These are phyloP conservation scores for Plectropomus leopardus DNA, from an alignment of 2,113 vertebrate genomes.

Conservation along the genomic window DNA sequence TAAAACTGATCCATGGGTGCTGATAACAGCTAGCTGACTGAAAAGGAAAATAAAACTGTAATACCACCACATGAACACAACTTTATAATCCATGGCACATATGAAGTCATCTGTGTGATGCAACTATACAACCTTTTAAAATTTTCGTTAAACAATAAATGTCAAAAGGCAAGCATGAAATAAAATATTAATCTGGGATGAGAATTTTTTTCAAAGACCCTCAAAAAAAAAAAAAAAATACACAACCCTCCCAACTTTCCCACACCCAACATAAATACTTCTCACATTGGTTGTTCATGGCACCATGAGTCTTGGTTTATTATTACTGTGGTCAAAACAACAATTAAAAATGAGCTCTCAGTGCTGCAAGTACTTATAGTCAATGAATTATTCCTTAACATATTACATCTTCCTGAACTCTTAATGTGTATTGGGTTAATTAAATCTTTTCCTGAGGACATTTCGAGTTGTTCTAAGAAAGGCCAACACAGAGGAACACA, in stretches of 20 bases:
- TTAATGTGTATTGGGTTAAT: slow-evolving; percentile 16
- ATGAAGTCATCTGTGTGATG: background rate
- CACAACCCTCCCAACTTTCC: background rate
- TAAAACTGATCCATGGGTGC: background rate
- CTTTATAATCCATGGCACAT: no score
- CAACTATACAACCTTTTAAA: background rate
- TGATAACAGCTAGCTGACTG: background rate
- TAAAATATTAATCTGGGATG: background rate
- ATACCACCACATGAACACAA: background rate
- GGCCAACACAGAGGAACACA: slow-evolving; percentile 18
- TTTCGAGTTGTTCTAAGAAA: slow-evolving; percentile 8
- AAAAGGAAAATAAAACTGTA: background rate
- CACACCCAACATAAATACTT: background rate
- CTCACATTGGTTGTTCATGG: background rate
- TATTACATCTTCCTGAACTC: background rate
- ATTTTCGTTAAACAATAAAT: background rate
- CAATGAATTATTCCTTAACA: background rate
- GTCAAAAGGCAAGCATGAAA: background rate
- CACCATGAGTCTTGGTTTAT: background rate
- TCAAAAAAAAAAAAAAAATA: no score
- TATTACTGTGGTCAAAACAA: background rate
- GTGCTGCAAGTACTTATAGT: no score
- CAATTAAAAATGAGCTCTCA: background rate
- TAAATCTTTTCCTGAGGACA: slow-evolving; percentile 4
- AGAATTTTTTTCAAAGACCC: background rate